phyloP scores from a whole-genome alignment of 92 coral and sea anemone genomes.

The Parazoanthus darwini region DNA sequence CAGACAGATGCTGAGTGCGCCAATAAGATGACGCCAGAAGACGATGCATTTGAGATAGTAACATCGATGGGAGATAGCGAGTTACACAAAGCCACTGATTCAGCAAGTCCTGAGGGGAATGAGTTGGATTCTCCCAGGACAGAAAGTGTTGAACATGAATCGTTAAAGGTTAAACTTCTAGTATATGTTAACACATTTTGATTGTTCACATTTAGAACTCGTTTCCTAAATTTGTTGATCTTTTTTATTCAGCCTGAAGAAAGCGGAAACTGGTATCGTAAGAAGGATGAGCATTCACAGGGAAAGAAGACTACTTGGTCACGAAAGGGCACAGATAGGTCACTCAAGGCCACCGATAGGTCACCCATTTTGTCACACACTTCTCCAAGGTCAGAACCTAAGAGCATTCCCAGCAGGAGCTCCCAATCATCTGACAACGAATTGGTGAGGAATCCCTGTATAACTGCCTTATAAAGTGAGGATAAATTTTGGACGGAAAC shows the following conservation, averaged over 20 bases:
- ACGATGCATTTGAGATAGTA: not conserved
- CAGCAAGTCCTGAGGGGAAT: constrained; percentile 28
- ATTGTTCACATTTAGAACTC: not conserved
- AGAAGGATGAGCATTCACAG: not conserved
- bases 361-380: not conserved
- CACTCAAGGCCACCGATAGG: constrained; percentile 1
- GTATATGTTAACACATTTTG: not conserved
- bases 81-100: not conserved
- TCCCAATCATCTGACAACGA: not conserved
- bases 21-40: not conserved
- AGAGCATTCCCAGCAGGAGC: not conserved
- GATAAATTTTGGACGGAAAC: too few species aligned
- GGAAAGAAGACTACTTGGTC: not conserved
- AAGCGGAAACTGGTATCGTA: constrained; percentile 31
- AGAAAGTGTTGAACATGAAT: not conserved
- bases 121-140: constrained; percentile 12
- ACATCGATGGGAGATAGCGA: not conserved
- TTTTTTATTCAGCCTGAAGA: constrained; percentile 5
- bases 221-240: not conserved
- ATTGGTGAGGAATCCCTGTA: not conserved
- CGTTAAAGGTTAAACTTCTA: constrained; percentile 11
- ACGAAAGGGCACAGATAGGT: not conserved
- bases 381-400: not conserved
- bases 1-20: not conserved
- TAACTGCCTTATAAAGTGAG: not conserved